Conservation (phyloP, 64 coral and sea anemone genomes). For the Dendronephthya gigantea region DNA sequence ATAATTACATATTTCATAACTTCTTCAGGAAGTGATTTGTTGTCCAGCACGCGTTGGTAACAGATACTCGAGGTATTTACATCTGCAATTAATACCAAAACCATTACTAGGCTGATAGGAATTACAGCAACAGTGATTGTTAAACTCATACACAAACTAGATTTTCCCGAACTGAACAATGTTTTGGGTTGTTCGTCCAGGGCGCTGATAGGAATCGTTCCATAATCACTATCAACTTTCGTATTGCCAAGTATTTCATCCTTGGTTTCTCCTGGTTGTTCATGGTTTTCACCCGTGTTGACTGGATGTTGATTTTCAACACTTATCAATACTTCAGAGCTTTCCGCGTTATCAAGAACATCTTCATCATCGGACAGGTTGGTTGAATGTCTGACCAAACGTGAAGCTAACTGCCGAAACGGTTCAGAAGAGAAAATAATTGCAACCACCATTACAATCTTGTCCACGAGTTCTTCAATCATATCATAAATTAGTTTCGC, state of each 20-base stretch:
- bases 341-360: neutral
- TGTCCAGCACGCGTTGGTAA: neutral
- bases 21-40: neutral
- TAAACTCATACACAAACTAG: neutral
- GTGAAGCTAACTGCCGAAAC: neutral
- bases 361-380: neutral
- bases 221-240: too few relatives aligned
- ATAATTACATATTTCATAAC: neutral
- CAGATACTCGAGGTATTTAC: neutral
- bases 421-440: neutral
- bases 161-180: neutral
- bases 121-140: conserved; percentile 1
- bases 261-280: neutral
- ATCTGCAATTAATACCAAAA: neutral
- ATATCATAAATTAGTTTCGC: neutral
- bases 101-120: neutral
- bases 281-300: neutral
- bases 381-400: neutral
- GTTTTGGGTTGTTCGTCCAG: neutral
- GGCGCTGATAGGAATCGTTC: neutral
- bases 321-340: too few relatives aligned
- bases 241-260: neutral
- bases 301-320: too few relatives aligned
- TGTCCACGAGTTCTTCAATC: neutral
- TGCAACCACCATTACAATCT: neutral